Evolutionary conservation across 2,888 invertebrate genomes (phyloP), one percentile per base, ranked within the genome.

Genomic region (Apamea anceps): DNA sequence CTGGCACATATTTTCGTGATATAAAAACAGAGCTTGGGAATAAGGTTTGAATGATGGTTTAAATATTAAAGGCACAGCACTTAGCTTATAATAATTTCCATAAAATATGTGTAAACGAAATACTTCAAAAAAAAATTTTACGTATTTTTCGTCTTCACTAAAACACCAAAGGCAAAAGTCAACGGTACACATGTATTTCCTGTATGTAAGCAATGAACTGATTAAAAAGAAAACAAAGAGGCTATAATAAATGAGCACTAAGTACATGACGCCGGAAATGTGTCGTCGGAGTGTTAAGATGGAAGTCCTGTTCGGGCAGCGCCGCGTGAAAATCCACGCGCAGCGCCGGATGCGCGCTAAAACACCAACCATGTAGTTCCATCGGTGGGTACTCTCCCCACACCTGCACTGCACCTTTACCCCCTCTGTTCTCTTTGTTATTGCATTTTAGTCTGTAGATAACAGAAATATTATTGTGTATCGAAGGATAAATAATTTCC

Each of bases 221-320:
- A 45, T 32, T n/a, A 60, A 63, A 62, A 85, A 42, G 21, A 71
- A 70, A 71, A 86, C 66, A 75, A 79, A 71, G 32, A 32, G 13
- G 3, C 48, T 37, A n/a, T 66, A 68, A 73, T 42, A 74, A 82
- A 80, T 77, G 80, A 88, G 80, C 78, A 86, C 84, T 87, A 68
- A 63, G 57, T 63, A 84, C 54, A 77, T 80, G 83, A 77, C 75
- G 45, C 77, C 92, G 92, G 93, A 94, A 93, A 89, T 92, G 91
- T 91, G 91, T 88, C 87, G 85, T 86, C 85, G 90, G 87, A 91
- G 91, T 92, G 91, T 91, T 94, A 95, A 95, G 93, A 93, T 94
- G 93, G 93, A 95, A 96, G 93, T 93, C 93, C 93, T 95, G 96
- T 95, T 93, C 90, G 92, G 86, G 92, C 93, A 94, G 84, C 79